phyloP scores from a whole-genome alignment of 2,113 vertebrate species.

The Glaucidium brasilianum region DNA sequence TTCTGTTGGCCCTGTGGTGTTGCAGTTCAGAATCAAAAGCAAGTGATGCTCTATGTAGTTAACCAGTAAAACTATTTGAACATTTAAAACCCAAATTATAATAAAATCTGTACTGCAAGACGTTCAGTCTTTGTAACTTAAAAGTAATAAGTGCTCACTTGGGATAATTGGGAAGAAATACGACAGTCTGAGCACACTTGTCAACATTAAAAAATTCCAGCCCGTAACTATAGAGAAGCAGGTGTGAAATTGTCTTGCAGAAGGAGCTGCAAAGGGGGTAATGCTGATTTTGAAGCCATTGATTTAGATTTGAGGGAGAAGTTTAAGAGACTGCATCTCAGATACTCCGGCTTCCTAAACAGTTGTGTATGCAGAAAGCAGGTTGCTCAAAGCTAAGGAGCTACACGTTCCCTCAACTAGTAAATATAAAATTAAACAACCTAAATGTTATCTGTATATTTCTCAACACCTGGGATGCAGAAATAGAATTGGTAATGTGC shows the following conservation, averaged over 20 bases:
- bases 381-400: slow-evolving; percentile 39
- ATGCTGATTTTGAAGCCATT: slow-evolving; percentile 46
- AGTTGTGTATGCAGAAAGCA: neutral
- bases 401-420: neutral
- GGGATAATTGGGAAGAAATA: neutral
- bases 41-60: slow-evolving; percentile 45
- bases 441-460: neutral
- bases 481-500: slow-evolving; percentile 65
- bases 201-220: neutral
- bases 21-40: slow-evolving; percentile 36
- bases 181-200: slow-evolving; percentile 31
- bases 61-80: slow-evolving; percentile 10
- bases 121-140: slow-evolving; percentile 38
- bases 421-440: slow-evolving; percentile 9
- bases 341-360: neutral
- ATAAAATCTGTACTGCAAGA: slow-evolving; percentile 38
- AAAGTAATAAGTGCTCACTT: neutral
- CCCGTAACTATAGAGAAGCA: slow-evolving; percentile 31
- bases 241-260: slow-evolving; percentile 20
- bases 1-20: slow-evolving; percentile 14
- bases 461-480: slow-evolving; percentile 51
- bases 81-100: slow-evolving; percentile 24
- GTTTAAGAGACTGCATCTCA: slow-evolving; percentile 29
- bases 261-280: slow-evolving; percentile 23
- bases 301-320: slow-evolving; percentile 26